Evolutionary conservation across 1,140 invertebrate genomes (phyloP).

Genomic region (Ridgeia piscesae): DNA sequence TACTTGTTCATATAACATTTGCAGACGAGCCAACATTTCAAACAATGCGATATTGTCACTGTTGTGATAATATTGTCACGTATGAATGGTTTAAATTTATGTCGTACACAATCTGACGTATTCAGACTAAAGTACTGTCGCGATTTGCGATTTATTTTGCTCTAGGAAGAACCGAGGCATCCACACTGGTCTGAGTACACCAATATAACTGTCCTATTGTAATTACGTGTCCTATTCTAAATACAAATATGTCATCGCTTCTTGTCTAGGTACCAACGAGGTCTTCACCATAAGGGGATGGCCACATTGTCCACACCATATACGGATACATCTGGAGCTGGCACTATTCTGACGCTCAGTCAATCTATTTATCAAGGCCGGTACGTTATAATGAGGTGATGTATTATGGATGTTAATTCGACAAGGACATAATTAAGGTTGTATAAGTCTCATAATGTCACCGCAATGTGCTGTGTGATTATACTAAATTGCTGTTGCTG

Average conservation of each 20-base stretch:
- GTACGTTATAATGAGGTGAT: background rate
- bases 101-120: background rate
- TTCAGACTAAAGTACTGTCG: background rate
- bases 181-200: background rate
- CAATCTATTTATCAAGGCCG: background rate
- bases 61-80: background rate
- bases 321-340: background rate
- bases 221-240: too few species aligned
- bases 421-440: too few species aligned
- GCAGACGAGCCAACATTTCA: too few species aligned
- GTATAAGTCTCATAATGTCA: too few species aligned
- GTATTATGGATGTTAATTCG: too few species aligned
- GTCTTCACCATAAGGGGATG: background rate
- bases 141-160: background rate
- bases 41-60: too few species aligned
- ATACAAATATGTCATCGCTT: too few species aligned
- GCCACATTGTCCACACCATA: background rate
- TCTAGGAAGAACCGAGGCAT: background rate
- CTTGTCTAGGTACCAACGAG: conserved; percentile 1
- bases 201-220: too few species aligned
- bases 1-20: too few species aligned
- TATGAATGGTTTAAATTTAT: background rate
- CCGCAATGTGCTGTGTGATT: too few species aligned
- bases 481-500: too few species aligned
- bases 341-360: conserved; percentile 8